Evolutionary conservation across 2,888 invertebrate genomes (phyloP).

Genomic region (Dinocampus coccinellae): DNA sequence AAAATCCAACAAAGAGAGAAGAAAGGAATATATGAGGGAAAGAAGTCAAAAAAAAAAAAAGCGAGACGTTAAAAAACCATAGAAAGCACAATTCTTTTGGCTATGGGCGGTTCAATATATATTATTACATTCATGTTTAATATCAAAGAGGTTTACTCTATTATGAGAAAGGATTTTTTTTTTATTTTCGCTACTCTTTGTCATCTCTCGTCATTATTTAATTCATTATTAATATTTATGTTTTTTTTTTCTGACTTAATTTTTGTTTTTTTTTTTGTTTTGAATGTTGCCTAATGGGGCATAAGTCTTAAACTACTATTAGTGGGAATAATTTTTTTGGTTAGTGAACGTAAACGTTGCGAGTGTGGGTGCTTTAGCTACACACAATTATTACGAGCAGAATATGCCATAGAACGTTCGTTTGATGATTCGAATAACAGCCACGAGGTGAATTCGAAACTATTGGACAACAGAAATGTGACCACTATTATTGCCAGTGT

Average conservation of each 20-base stretch:
- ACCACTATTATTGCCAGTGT: background rate
- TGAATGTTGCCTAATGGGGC: conserved; percentile 60
- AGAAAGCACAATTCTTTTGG: conserved; percentile 56
- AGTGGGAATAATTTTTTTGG: conserved; percentile 59
- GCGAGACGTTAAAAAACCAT: conserved; percentile 16
- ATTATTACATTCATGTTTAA: conserved; percentile 24
- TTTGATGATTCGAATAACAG: conserved; percentile 36
- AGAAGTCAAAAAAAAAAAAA: conserved; percentile 4
- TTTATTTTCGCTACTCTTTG: conserved; percentile 59
- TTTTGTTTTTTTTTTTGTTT: conserved; percentile 47
- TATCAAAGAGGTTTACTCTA: conserved; percentile 32
- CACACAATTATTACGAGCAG: background rate
- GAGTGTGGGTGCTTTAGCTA: background rate
- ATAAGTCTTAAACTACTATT: conserved; percentile 65
- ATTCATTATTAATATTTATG: conserved; percentile 34
- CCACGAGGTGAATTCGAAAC: conserved; percentile 23
- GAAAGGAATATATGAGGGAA: conserved; percentile 24
- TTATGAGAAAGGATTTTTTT: conserved; percentile 31
- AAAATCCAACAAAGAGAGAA: conserved; percentile 25
- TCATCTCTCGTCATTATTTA: conserved; percentile 8
- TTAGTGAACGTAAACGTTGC: conserved; percentile 51
- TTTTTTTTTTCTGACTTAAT: conserved; percentile 38
- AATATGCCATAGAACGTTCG: background rate
- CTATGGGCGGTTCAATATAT: conserved; percentile 53
- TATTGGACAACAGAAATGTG: conserved; percentile 11